Evolutionary conservation across 2,888 invertebrate species (phyloP).

Genomic region (Baronia brevicornis): DNA sequence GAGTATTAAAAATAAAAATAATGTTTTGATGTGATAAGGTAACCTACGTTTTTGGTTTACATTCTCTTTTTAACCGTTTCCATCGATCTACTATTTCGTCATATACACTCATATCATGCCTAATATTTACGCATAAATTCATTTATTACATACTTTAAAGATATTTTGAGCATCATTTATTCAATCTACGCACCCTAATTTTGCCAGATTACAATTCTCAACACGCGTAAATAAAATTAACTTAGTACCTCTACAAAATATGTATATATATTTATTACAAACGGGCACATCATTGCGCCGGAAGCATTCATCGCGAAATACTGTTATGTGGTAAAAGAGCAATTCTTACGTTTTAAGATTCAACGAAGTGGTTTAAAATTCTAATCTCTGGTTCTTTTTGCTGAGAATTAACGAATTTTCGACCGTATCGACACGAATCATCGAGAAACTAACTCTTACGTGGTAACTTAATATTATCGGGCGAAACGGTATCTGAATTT

Average conservation of each 20-base stretch:
- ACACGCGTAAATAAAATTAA: slow-evolving; percentile 68
- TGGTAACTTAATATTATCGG: slow-evolving; percentile 75
- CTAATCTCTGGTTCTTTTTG: slow-evolving; percentile 63
- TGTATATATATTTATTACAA: slow-evolving; percentile 60
- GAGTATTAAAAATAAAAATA: slow-evolving; percentile 50
- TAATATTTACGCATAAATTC: slow-evolving; percentile 47
- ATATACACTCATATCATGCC: slow-evolving; percentile 24
- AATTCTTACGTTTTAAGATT: slow-evolving; percentile 63
- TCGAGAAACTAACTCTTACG: slow-evolving; percentile 68
- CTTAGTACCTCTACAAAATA: slow-evolving; percentile 65
- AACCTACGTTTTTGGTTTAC: slow-evolving; percentile 72
- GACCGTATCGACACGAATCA: slow-evolving; percentile 46
- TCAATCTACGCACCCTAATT: slow-evolving; percentile 41
- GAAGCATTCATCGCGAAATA: slow-evolving; percentile 75
- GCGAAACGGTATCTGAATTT: slow-evolving; percentile 63
- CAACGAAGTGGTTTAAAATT: slow-evolving; percentile 62
- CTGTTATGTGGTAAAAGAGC: slow-evolving; percentile 68
- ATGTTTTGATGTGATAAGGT: slow-evolving; percentile 67
- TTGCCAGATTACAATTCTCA: slow-evolving; percentile 65
- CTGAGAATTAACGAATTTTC: slow-evolving; percentile 45
- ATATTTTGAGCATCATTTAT: slow-evolving; percentile 64
- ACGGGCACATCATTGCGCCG: slow-evolving; percentile 60
- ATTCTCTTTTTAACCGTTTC: slow-evolving; percentile 41
- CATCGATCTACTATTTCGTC: slow-evolving; percentile 28
- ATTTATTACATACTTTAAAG: slow-evolving; percentile 33